Evolutionary conservation across 2,113 vertebrate genomes (phyloP).

Genomic region (Rhipidura dahli): DNA sequence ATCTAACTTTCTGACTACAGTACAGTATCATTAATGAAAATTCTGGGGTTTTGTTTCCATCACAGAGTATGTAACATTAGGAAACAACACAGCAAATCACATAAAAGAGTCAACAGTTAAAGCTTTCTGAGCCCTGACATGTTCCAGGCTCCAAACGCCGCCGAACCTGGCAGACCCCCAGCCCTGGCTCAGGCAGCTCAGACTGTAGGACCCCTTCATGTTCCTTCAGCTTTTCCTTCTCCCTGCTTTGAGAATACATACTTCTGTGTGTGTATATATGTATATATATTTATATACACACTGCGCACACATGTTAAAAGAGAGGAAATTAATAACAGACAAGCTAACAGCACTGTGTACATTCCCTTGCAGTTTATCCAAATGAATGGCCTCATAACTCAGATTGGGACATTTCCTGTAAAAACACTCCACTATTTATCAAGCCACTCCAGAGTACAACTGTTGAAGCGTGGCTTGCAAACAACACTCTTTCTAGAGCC

Average conservation of each 20-base stretch:
- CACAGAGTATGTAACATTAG: neutral
- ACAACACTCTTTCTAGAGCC: neutral
- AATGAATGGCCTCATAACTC: neutral
- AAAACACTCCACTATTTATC: conserved; percentile 1
- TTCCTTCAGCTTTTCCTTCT: neutral
- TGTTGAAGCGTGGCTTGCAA: neutral
- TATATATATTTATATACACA: neutral
- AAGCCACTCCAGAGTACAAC: neutral
- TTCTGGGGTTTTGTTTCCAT: neutral
- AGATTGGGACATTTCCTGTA: neutral
- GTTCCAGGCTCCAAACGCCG: fast-evolving
- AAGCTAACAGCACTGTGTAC: neutral
- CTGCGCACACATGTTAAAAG: neutral
- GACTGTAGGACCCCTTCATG: neutral
- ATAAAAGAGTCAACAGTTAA: neutral
- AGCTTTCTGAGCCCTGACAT: neutral
- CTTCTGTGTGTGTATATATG: neutral
- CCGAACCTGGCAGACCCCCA: neutral
- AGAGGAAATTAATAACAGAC: neutral
- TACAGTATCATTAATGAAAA: neutral
- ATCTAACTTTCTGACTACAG: neutral
- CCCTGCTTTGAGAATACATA: neutral
- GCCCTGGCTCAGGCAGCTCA: neutral
- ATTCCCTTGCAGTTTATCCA: neutral
- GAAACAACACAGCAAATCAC: neutral